Evolutionary conservation across 2,888 invertebrate species (phyloP), one percentile per base, ranked within the genome.

Genomic region (Harpalus rufipes): DNA sequence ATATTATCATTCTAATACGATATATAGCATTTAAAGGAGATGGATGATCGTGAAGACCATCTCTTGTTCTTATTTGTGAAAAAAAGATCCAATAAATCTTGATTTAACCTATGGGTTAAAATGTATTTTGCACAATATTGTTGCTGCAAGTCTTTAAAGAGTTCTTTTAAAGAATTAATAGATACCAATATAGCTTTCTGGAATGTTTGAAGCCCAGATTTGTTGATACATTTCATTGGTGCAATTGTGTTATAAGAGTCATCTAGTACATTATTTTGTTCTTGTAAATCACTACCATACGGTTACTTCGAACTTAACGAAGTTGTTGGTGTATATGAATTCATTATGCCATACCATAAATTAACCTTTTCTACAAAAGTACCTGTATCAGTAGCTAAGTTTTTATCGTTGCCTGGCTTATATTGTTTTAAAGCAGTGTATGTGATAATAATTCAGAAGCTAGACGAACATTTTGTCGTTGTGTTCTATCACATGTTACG

Each of bases 401-500:
- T 16, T 32, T 84, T 80, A 25, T 86, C 21, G 12, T 12, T 39
- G 21, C 85, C 86, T 65, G 86, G 85, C 10, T 44, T 61, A 84
- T 87, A 86, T 12, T 86, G 83, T 74, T 80, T 82, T 16, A 21
- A 21, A 21, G 21, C 21, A 21, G 21, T 86, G 86, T 85, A 32
- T 87, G 86, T 0, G 87, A 87, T 18, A 87, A 56, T 2, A 88
- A 83, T 78, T 88, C 86, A 8, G 87, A 83, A 2, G 88, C 87
- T 18, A 87, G 51, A 3, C 61, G 39, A 6, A 88, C 84, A 85
- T 87, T 87, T 83, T 87, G 88, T 74, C 87, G 63, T 65, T 86
- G 83, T 18, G 65, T 14, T 65, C 81, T 59, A 25, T 78, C 85
- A 84, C 87, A 87, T 7, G 41, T 74, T 6, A 88, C 39, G 65